Conservation (phyloP, 2,797 vertebrate species). For the Myiotriccus ornatus region DNA sequence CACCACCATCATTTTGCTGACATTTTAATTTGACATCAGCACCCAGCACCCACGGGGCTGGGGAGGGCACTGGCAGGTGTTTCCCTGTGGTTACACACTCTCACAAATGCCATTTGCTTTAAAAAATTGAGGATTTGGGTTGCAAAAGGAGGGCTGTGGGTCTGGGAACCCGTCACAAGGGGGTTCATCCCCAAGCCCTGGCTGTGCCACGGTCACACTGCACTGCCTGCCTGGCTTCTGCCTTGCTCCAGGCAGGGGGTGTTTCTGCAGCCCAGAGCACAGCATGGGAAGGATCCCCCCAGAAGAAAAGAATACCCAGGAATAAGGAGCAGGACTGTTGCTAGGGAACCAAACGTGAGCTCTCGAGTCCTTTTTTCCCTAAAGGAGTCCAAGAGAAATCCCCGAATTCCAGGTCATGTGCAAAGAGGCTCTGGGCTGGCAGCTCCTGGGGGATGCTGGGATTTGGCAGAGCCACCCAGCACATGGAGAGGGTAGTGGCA, state of each 20-base stretch:
- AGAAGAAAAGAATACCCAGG: background rate
- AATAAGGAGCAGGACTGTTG: conserved; percentile 36
- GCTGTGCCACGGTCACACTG: fast-evolving
- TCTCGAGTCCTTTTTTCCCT: background rate
- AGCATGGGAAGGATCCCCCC: background rate
- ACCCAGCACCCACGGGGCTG: background rate
- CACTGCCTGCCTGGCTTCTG: background rate
- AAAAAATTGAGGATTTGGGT: background rate
- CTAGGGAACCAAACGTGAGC: conserved; percentile 41
- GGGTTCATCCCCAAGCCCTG: background rate
- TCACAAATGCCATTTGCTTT: background rate
- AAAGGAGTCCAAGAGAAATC: background rate
- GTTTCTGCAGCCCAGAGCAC: background rate
- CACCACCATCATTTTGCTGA: background rate
- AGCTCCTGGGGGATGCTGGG: background rate
- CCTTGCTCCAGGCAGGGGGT: fast-evolving
- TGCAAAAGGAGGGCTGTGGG: background rate
- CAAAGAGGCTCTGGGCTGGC: background rate
- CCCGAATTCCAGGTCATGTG: background rate
- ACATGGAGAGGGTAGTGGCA: background rate
- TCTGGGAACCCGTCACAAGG: fast-evolving
- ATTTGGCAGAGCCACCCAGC: background rate
- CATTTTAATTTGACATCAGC: background rate
- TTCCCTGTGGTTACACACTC: background rate
- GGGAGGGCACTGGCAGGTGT: background rate